Evolutionary conservation across 2,113 vertebrate species (phyloP), one percentile per base, ranked within the genome.

Genomic region (Crocuta crocuta): DNA sequence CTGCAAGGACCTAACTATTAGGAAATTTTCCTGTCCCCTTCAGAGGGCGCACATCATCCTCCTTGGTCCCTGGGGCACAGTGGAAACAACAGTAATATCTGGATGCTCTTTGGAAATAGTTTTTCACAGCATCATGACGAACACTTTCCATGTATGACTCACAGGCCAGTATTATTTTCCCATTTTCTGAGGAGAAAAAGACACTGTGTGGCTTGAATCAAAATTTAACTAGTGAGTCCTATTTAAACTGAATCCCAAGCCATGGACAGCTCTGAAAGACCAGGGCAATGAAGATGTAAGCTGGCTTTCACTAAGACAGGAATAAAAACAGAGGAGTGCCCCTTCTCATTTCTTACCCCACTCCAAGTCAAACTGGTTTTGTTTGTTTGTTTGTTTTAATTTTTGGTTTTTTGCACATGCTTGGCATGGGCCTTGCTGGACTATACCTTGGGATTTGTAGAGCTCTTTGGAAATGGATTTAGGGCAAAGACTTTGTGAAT

Each of bases 141-240:
- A 80, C 70, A 96, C 31, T 95, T 98, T 97, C 93, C 94, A 84
- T 80, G 35, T 89, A 43, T 97, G 94, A 95, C 85, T 97, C 95
- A 97, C 7, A 79, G 53, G 85, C 78, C 85, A 15, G 84, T 81
- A 45, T 82, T 94, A 87, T 91, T 97, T 97, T 96, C 88, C 76
- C 78, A 78, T 95, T 96, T 96, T 97, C 70, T 95, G 65, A 94
- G 70, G 80, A 78, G 70, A 94, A 97, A 96, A 97, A 94, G 63
- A 92, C 82, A 91, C 45, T 78, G 86, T 95, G 87, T 79, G 43
- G 39, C 61, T 91, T 88, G 61, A 92, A 85, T 90, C 45, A 89
- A 94, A 81, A 94, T 97, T 84, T 92, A 97, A 82, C 88, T 71
- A 74, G 17, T 79, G 39, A 88, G 31, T 91, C 73, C 93, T 89